A percentile compares a stretch with the other conserved stretches of the same genome.
phyloP scores from a whole-genome alignment of 2,888 invertebrate genomes.

The Melanostoma scalare region DNA sequence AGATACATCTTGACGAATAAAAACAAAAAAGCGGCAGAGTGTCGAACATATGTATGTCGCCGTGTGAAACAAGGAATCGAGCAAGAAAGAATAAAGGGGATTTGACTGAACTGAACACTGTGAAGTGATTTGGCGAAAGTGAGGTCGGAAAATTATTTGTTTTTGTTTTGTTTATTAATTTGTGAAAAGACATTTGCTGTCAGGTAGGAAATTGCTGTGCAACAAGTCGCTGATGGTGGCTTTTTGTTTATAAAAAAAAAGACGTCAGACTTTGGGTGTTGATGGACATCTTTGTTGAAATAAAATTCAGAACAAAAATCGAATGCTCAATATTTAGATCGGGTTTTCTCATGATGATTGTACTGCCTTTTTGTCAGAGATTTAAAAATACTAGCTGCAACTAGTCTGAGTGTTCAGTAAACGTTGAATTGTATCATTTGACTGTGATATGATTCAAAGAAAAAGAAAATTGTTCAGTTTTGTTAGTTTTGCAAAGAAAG shows the following conservation, averaged over 20 bases:
- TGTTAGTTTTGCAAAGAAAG: too few species aligned
- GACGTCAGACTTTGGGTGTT: constrained; percentile 10
- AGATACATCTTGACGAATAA: constrained; percentile 21
- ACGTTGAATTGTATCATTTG: too few species aligned
- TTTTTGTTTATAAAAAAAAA: neutral
- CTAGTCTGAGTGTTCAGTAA: too few species aligned
- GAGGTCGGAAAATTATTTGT: constrained; percentile 1
- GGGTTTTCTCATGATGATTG: too few species aligned
- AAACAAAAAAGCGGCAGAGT: constrained; percentile 30
- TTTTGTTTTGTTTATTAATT: constrained; percentile 12
- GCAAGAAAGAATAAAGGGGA: constrained; percentile 18
- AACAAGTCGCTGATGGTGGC: neutral
- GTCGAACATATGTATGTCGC: constrained; percentile 60
- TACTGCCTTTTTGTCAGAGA: too few species aligned
- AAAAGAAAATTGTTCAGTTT: too few species aligned
- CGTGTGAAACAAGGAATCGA: constrained; percentile 53
- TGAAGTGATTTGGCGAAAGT: neutral
- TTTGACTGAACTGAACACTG: neutral
- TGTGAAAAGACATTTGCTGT: constrained; percentile 28
- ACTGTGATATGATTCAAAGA: too few species aligned
- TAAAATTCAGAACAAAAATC: neutral
- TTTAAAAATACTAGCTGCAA: too few species aligned
- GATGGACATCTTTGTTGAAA: constrained; percentile 20
- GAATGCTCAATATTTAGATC: too few species aligned
- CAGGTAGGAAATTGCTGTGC: constrained; percentile 21